Conservation (phyloP, 2,113 vertebrate species). For the Rhineura floridana region DNA sequence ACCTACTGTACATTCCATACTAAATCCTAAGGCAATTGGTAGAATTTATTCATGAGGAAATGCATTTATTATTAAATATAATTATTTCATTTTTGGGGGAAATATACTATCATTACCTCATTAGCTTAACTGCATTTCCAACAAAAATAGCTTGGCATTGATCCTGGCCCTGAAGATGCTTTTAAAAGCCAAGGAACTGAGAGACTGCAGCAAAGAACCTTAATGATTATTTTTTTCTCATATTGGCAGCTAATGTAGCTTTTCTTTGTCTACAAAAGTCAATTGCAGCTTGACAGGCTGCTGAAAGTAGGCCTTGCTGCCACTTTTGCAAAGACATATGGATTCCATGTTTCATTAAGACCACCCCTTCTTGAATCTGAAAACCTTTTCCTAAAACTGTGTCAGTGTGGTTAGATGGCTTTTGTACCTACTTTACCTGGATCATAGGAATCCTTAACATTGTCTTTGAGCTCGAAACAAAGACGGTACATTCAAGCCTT, state of each 20-base stretch:
- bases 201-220: neutral
- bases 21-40: neutral
- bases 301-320: neutral
- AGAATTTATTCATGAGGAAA: neutral
- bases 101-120: slow-evolving; percentile 25
- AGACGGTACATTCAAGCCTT: neutral
- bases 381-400: neutral
- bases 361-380: neutral
- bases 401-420: too few relatives aligned
- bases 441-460: neutral
- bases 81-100: neutral
- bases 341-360: neutral
- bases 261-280: too few relatives aligned
- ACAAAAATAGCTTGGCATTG: slow-evolving; percentile 25
- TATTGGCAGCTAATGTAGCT: neutral
- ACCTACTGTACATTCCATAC: neutral
- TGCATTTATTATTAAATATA: neutral
- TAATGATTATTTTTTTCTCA: neutral
- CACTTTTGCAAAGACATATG: neutral
- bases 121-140: slow-evolving; percentile 30
- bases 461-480: neutral
- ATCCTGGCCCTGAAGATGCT: slow-evolving; percentile 24
- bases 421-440: neutral
- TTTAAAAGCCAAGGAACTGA: neutral
- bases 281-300: neutral